phyloP scores from a whole-genome alignment of 2,888 invertebrate species.

The Eupithecia subumbrata region DNA sequence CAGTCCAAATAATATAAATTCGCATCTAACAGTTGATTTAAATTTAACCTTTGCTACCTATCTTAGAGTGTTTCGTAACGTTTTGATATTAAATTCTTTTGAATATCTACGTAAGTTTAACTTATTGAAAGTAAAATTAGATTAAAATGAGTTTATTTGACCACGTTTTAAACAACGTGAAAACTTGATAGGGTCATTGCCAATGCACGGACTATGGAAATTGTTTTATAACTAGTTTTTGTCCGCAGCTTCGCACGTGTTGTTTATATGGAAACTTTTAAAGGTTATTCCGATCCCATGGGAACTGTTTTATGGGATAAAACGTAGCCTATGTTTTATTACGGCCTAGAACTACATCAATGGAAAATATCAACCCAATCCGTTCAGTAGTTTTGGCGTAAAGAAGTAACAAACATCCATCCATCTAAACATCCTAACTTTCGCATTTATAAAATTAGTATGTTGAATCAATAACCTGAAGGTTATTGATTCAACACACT shows the following conservation, averaged over 20 bases:
- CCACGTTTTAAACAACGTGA: conserved; percentile 72
- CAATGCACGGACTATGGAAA: conserved; percentile 49
- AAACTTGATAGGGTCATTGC: conserved; percentile 19
- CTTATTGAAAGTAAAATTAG: conserved; percentile 69
- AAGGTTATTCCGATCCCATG: no score
- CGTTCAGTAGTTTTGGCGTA: no score
- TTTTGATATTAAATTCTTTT: conserved; percentile 17
- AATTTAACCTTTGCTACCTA: background rate
- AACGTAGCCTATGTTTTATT: no score
- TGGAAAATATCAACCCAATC: no score
- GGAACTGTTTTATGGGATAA: no score
- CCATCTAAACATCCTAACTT: no score
- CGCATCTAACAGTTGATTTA: background rate
- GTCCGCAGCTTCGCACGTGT: no score
- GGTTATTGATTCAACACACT: no score
- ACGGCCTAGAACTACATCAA: no score
- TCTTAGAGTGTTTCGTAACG: background rate
- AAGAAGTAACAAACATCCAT: no score
- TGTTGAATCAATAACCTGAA: conserved; percentile 63
- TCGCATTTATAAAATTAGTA: no score
- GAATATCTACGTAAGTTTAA: conserved; percentile 28
- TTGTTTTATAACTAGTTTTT: conserved; percentile 64
- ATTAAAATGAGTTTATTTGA: conserved; percentile 59
- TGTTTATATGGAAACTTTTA: no score
- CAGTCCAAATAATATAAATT: background rate